Evolutionary conservation across 2,888 invertebrate species (phyloP), one percentile per base, ranked within the genome.

Genomic region (Hermodice carunculata): DNA sequence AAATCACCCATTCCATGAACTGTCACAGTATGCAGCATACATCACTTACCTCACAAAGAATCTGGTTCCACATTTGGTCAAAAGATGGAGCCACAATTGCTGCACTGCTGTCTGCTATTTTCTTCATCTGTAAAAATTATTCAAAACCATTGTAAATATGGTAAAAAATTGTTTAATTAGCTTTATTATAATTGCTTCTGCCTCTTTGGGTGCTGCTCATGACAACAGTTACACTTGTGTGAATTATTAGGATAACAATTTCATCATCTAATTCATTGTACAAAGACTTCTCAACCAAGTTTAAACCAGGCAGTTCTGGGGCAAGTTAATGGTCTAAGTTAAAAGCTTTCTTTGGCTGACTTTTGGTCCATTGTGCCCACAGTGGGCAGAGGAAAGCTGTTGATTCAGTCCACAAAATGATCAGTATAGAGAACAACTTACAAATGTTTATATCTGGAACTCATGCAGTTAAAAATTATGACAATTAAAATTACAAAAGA

Each of bases 11-110:
- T 52, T 28, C 31, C n/a, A 57, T 42, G 3, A n/a, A 19, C 6
- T 1, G 28, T 14, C 40, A 46, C 3, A 29, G 29, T 48, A 17
- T 22, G 19, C n/a, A 32, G 11, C 17, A 34, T 28, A 4, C 48
- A 26, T 29, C n/a, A 29, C 71, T 66, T 57, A 82, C 82, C 78
- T 85, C 85, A 31, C 83, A 81, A 57, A 86, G 74, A 31, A 80
- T 76, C 8, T 78, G 78, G 66, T 78, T 78, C 85, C 85, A 86
- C 5, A 66, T 69, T 19, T 73, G 69, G 44, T 83, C 82, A 78
- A 85, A 84, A 19, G 60, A 61, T 11, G 82, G 77, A 3, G 77
- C 70, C 1, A 81, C 73, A 67, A 67, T 75, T n/a, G 73, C 69
- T 11, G 77, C 76, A 49, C 73, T 64, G 66, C 57, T 46, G 46